These are phyloP conservation scores for rat (Rattus norvegicus) DNA, from an alignment of 2,113 vertebrate genomes.

Conservation along the genomic window GRCr8 NC_086023.1:119461001-119461500, in stretches of 20 bases:
- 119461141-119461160: neutral
- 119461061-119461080: neutral
- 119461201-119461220: conserved; percentile 46
- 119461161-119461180: conserved; percentile 13
- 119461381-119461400: conserved; percentile 67
- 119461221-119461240: neutral
- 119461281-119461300: conserved; percentile 23
- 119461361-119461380: conserved; percentile 59
- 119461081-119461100: neutral
- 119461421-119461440: conserved; percentile 65
- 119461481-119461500: conserved; percentile 65
- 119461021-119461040: too few relatives aligned
- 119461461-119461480: conserved; percentile 80
- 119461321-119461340: conserved; percentile 52
- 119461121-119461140: neutral
- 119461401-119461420: conserved; percentile 57
- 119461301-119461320: conserved; percentile 42
- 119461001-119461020: neutral
- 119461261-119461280: neutral
- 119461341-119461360: conserved; percentile 42
- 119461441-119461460: conserved; percentile 75
- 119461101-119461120: neutral
- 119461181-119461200: conserved; percentile 8
- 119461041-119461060: too few relatives aligned
- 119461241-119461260: neutral